phyloP scores from a whole-genome alignment of 2,888 invertebrate genomes.

The Lasioglossum marginatum region DNA sequence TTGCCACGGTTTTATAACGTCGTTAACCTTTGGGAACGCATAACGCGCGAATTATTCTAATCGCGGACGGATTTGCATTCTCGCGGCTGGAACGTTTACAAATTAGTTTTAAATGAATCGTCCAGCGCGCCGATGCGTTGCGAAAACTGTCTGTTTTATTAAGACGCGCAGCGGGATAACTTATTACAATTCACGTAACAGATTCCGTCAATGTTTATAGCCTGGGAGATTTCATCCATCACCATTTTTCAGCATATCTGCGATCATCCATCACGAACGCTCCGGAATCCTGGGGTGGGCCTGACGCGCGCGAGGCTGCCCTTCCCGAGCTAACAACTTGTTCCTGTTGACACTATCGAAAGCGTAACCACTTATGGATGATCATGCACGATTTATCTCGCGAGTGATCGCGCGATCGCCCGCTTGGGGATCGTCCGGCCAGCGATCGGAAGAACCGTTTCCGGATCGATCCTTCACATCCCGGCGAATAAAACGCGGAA shows the following conservation, averaged over 20 bases:
- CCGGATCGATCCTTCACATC: slow-evolving; percentile 1
- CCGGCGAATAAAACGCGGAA: background rate
- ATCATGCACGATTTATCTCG: slow-evolving; percentile 68
- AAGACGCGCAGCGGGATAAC: slow-evolving; percentile 69
- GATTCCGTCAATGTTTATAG: slow-evolving; percentile 77
- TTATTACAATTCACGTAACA: slow-evolving; percentile 73
- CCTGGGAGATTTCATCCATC: slow-evolving; percentile 74
- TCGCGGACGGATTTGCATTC: slow-evolving; percentile 19
- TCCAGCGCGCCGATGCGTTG: slow-evolving; percentile 22
- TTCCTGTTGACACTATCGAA: slow-evolving; percentile 75
- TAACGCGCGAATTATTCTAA: slow-evolving; percentile 15
- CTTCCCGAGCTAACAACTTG: slow-evolving; percentile 73
- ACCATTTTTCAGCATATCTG: slow-evolving; percentile 77
- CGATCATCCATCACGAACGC: slow-evolving; percentile 76
- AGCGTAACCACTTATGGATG: slow-evolving; percentile 70
- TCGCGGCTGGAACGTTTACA: slow-evolving; percentile 24
- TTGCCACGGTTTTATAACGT: background rate
- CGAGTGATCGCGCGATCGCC: slow-evolving; percentile 35
- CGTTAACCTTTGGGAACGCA: background rate
- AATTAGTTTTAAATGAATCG: slow-evolving; percentile 55
- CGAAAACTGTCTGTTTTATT: slow-evolving; percentile 61
- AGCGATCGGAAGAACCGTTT: background rate
- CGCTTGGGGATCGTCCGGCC: slow-evolving; percentile 9
- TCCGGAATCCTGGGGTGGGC: slow-evolving; percentile 73
- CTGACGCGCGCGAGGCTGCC: slow-evolving; percentile 68